Conservation (phyloP, 1,140 invertebrate species). For the Cydia splendana region DNA sequence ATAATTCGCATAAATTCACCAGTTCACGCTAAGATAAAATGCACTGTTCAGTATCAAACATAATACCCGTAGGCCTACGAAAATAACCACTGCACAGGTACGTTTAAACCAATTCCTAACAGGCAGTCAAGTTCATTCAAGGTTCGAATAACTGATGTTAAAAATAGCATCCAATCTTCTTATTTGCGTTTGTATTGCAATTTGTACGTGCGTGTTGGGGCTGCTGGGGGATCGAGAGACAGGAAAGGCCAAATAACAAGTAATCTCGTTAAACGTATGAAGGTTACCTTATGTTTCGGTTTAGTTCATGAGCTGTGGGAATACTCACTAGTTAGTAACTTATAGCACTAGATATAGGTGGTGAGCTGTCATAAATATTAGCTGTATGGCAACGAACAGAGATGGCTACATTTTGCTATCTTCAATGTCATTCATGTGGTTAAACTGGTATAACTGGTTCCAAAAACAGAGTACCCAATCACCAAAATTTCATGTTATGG, state of each 20-base stretch:
- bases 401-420: no score
- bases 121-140: conserved; percentile 28
- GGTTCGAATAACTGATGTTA: conserved; percentile 24
- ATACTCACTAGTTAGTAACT: no score
- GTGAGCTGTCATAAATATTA: no score
- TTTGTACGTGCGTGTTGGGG: conserved; percentile 16
- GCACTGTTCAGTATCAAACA: background rate
- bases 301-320: conserved; percentile 2
- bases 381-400: no score
- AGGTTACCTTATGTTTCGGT: conserved; percentile 27
- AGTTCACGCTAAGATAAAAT: background rate
- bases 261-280: conserved; percentile 17
- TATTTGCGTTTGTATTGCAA: conserved; percentile 31
- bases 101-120: conserved; percentile 18
- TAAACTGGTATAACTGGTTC: no score
- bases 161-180: conserved; percentile 31
- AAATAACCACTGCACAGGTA: conserved; percentile 24
- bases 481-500: no score
- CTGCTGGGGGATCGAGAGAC: conserved; percentile 2
- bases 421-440: no score
- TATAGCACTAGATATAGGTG: no score
- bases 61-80: conserved; percentile 3
- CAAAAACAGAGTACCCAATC: no score
- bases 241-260: conserved; percentile 21
- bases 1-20: background rate